Base-by-base conservation (phyloP, 2,888 invertebrate genomes). In the Drosophila greeni region DNA sequence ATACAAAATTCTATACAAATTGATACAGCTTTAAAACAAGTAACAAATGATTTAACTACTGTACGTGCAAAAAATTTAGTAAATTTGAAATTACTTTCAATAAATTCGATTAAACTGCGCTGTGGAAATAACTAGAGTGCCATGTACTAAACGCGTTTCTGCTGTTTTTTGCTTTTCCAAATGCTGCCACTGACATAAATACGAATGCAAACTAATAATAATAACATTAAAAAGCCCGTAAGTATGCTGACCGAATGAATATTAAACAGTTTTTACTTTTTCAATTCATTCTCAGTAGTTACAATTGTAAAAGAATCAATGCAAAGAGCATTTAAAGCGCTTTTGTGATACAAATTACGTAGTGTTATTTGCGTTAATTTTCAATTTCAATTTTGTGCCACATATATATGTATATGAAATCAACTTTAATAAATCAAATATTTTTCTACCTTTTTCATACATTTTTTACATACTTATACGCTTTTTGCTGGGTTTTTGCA, bases 401-500 rank as follows among this genome's bases (percentile, higher is more conserved):
- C 56, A 31, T 20, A 45, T 18, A 45, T 26, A 45, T n/a, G n/a
- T 45, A 45, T 20, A 29, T 20, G 65, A 23, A 57, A 67, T 64
- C 51, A 66, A 65, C 51, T 55, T 65, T 73, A 76, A 75, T 74
- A 40, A 73, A 69, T 29, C 24, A 66, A 55, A 40, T 70, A 48
- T 67, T 77, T 74, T 77, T 74, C 75, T 75, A 66, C 69, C 45
- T 66, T 75, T 70, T 76, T 76, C 71, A 57, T 67, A 66, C 62
- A 59, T 55, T 76, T 72, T 65, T 65, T 68, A 66, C 59, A 57
- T 60, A 69, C 29, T 48, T 64, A 47, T 56, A 74, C 66, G 74
- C 69, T 75, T 78, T 76, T 76, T 76, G 73, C 76, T 75, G 70
- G 74, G 72, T 75, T 71, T 69, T 59, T 73, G 62, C 70, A 66